Percentiles rank a stretch among this genome's conserved stretches.
phyloP scores from a whole-genome alignment of 2,113 vertebrate species.

The Procavia capensis region DNA sequence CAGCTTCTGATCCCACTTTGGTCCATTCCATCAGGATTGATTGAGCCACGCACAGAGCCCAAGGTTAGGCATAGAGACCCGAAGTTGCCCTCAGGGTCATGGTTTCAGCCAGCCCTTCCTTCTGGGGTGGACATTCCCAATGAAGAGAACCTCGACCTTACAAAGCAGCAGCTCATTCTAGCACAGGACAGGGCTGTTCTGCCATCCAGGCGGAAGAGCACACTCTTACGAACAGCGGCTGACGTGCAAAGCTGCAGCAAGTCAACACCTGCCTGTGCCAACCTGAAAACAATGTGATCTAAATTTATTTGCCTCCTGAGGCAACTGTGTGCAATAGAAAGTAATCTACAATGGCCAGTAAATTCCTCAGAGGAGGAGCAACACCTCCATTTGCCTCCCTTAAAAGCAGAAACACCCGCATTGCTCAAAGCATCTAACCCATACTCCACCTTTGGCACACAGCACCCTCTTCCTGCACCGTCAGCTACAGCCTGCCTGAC shows the following conservation, averaged over 20 bases:
- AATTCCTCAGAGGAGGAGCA: neutral
- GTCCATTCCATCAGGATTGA: neutral
- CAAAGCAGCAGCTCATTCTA: neutral
- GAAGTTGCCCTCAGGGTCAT: neutral
- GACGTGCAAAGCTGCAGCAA: slow-evolving; percentile 59
- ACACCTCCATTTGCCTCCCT: slow-evolving; percentile 44
- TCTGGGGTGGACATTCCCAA: neutral
- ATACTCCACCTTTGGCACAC: neutral
- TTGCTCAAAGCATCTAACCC: neutral
- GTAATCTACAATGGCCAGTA: slow-evolving; percentile 35
- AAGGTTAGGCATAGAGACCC: neutral
- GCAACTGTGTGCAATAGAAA: slow-evolving; percentile 65
- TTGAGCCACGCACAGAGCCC: neutral
- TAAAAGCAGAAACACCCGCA: neutral
- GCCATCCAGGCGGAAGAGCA: neutral
- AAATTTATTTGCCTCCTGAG: slow-evolving; percentile 72
- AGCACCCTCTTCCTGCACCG: neutral
- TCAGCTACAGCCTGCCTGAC: neutral
- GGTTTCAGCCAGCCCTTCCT: neutral
- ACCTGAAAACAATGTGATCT: slow-evolving; percentile 65
- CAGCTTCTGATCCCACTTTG: neutral
- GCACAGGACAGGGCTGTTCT: neutral
- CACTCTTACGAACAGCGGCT: neutral
- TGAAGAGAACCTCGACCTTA: neutral
- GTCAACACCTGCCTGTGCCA: slow-evolving; percentile 71